phyloP scores from a whole-genome alignment of 2,888 invertebrate species.

The Ditula angustiorana region DNA sequence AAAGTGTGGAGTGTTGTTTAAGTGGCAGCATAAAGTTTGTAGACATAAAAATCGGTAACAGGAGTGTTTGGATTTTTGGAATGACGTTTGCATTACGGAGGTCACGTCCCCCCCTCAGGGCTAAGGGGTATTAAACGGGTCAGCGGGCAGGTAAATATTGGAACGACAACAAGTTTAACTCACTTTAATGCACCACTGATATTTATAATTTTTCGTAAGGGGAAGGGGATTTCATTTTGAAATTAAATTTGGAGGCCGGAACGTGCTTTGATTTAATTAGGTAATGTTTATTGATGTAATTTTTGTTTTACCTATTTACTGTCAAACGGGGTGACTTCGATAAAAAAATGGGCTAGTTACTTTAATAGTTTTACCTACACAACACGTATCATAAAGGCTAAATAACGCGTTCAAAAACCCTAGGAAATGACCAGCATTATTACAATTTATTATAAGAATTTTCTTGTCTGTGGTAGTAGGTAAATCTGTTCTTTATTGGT shows the following conservation, averaged over 20 bases:
- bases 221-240: conserved; percentile 43
- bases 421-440: no score
- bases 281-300: conserved; percentile 2
- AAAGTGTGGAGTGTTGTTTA: conserved; percentile 25
- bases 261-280: conserved; percentile 36
- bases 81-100: conserved; percentile 74
- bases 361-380: no score
- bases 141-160: conserved; percentile 82
- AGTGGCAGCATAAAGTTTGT: conserved; percentile 44
- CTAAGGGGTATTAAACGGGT: conserved; percentile 68
- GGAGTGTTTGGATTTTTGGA: conserved; percentile 73
- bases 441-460: no score
- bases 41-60: conserved; percentile 74
- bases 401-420: no score
- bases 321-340: neutral
- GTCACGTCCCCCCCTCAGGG: conserved; percentile 62
- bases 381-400: no score
- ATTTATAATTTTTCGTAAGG: conserved; percentile 64
- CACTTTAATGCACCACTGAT: conserved; percentile 80
- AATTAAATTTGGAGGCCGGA: conserved; percentile 24
- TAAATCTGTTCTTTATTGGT: no score
- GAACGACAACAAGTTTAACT: conserved; percentile 80
- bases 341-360: no score
- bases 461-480: no score
- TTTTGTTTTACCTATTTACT: neutral